phyloP scores from a whole-genome alignment of 92 coral and sea anemone species.

The Heteractis magnifica region DNA sequence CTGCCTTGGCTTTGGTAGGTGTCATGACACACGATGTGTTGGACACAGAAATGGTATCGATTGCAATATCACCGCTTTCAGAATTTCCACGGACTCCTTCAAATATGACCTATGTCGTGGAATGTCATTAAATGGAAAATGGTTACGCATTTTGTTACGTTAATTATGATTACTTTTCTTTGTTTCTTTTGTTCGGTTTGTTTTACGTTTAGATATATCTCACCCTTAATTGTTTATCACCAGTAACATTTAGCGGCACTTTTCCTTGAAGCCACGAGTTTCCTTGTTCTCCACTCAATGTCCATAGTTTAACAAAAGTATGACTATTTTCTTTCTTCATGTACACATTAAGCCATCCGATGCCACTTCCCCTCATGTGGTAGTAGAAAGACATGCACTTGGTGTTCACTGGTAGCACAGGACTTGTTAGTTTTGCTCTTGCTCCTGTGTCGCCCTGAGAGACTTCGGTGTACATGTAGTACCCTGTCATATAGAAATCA shows the following conservation, averaged over 20 bases:
- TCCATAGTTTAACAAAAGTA: not conserved
- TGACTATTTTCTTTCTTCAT: not conserved
- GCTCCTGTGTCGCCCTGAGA: not conserved
- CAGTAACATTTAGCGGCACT: slow-evolving; percentile 16
- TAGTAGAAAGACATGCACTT: not conserved
- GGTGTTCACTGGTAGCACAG: slow-evolving; percentile 6
- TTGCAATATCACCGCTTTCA: slow-evolving; percentile 23
- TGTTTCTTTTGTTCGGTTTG: no score
- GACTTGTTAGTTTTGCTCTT: slow-evolving; percentile 24
- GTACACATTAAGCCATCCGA: slow-evolving; percentile 29
- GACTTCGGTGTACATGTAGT: slow-evolving; percentile 21
- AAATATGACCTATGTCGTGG: slow-evolving; percentile 1
- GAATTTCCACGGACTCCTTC: slow-evolving; percentile 23
- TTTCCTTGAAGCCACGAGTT: slow-evolving; percentile 13
- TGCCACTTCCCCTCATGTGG: not conserved
- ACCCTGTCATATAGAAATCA: slow-evolving; percentile 3
- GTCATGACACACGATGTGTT: not conserved
- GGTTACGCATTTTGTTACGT: no score
- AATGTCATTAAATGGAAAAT: no score
- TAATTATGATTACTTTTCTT: no score
- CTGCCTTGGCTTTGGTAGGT: slow-evolving; percentile 9
- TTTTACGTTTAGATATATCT: not conserved
- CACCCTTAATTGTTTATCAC: not conserved
- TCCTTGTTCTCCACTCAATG: slow-evolving; percentile 15
- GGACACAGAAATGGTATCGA: not conserved